Percentiles rank a stretch among this genome's conserved stretches.
phyloP scores from a whole-genome alignment of 2,888 invertebrate species.

The Lasioglossum pauxillum region DNA sequence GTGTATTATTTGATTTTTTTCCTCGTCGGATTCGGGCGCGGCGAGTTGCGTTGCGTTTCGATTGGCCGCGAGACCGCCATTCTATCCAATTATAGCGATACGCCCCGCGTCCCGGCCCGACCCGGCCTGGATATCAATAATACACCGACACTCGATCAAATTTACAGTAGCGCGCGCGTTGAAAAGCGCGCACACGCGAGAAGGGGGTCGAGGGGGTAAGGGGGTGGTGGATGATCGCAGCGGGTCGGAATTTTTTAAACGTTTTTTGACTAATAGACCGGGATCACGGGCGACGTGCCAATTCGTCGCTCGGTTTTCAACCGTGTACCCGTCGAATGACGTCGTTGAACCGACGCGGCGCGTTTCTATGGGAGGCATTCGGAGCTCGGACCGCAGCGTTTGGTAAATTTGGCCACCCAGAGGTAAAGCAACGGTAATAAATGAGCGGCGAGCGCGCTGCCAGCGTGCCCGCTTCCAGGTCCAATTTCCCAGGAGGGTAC shows the following conservation, averaged over 20 bases:
- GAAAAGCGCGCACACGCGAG: constrained; percentile 25
- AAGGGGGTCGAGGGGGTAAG: not conserved
- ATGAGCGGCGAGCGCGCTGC: constrained; percentile 80
- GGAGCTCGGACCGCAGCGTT: constrained; percentile 71
- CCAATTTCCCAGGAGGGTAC: constrained; percentile 81
- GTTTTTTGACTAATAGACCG: constrained; percentile 66
- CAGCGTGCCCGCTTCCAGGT: constrained; percentile 75
- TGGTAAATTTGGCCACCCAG: constrained; percentile 82
- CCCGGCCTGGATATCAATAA: constrained; percentile 41
- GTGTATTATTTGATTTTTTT: constrained; percentile 10
- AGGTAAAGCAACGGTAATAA: constrained; percentile 81
- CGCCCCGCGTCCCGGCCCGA: not conserved
- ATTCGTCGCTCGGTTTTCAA: constrained; percentile 72
- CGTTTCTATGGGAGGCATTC: constrained; percentile 60
- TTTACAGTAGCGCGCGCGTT: constrained; percentile 7
- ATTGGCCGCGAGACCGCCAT: constrained; percentile 29
- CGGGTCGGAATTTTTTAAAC: constrained; percentile 58
- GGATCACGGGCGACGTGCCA: constrained; percentile 66
- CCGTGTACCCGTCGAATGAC: constrained; percentile 72
- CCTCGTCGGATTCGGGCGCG: not conserved
- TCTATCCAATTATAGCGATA: constrained; percentile 53
- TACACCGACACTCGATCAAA: constrained; percentile 47
- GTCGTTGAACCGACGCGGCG: constrained; percentile 59
- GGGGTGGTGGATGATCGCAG: not conserved
- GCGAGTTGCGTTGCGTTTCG: constrained; percentile 19